Base-by-base conservation (phyloP, 2,888 invertebrate species). In the Arge pagana region DNA sequence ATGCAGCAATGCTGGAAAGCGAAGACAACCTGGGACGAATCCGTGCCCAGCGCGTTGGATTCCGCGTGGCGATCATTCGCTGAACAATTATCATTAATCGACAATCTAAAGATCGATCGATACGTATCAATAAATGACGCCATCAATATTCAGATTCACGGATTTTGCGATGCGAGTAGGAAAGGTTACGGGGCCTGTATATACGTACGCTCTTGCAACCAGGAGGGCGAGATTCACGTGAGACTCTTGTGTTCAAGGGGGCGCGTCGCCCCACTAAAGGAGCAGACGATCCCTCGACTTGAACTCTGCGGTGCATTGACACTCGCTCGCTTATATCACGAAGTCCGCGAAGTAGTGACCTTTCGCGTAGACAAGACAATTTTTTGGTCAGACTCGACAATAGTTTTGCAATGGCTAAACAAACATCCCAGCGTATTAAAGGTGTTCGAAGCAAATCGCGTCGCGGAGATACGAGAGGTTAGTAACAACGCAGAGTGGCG, bases 161-260 rank as follows among this genome's bases (percentile, higher is more conserved):
- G 61, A 6, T 63, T 63, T 41, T 49, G 55, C 16, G 63, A 65
- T 30, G 57, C 61, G 0, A 59, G 59, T 2, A 33, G 53, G 15
- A 16, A 31, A 1, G 61, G 54, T 4, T 64, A 62, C 33, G 62
- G 60, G 4, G 61, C 56, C 1, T 58, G 57, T 30, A 40, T 62
- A 11, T 62, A 62, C 37, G 13, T 63, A 2, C 55, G 56, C 11
- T 48, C 55, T 45, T 3, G 16, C n/a, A n/a, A n/a, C n/a, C n/a
- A n/a, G n/a, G n/a, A n/a, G n/a, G n/a, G n/a, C n/a, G n/a, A n/a
- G n/a, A n/a, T n/a, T n/a, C n/a, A n/a, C n/a, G n/a, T n/a, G n/a
- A n/a, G n/a, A n/a, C n/a, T 70, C 18, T 21, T 68, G 7, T 60
- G 58, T 18, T 53, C 70, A 3, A 68, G 70, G 52, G 59, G 63